A percentile compares a stretch with the other conserved stretches of the same genome.
These are phyloP conservation scores for Amphipoea lucens DNA, from an alignment of 2,888 invertebrate genomes.

Conservation along the genomic window DNA sequence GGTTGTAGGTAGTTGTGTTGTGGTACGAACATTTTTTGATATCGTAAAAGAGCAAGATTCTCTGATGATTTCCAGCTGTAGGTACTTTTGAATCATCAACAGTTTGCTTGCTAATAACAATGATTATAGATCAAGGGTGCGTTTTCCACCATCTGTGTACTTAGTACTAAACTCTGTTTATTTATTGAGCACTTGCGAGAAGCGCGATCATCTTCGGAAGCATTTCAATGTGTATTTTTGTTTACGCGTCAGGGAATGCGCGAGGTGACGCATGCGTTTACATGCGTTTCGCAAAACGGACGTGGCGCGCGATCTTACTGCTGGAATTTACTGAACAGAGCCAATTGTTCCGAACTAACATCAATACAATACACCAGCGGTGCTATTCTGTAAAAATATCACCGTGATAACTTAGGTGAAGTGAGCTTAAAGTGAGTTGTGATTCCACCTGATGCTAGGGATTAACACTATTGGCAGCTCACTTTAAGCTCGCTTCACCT, in stretches of 20 bases:
- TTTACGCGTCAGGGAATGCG: conserved; percentile 77
- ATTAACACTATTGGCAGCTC: no score
- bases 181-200: conserved; percentile 60
- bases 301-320: conserved; percentile 53
- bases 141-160: conserved; percentile 26
- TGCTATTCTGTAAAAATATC: no score
- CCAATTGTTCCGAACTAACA: conserved; percentile 47
- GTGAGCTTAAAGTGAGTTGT: no score
- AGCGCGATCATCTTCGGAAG: conserved; percentile 55
- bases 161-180: conserved; percentile 52
- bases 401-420: no score
- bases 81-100: background rate
- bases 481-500: no score
- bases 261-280: conserved; percentile 79
- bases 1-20: conserved; percentile 22
- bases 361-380: conserved; percentile 20
- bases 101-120: background rate
- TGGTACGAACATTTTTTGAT: background rate
- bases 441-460: no score
- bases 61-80: background rate
- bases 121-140: conserved; percentile 23
- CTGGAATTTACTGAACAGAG: conserved; percentile 50
- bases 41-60: background rate
- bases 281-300: conserved; percentile 76
- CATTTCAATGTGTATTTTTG: conserved; percentile 78